Base-by-base conservation (phyloP, 2,888 invertebrate species). In the Drosophila mayaguana region DNA sequence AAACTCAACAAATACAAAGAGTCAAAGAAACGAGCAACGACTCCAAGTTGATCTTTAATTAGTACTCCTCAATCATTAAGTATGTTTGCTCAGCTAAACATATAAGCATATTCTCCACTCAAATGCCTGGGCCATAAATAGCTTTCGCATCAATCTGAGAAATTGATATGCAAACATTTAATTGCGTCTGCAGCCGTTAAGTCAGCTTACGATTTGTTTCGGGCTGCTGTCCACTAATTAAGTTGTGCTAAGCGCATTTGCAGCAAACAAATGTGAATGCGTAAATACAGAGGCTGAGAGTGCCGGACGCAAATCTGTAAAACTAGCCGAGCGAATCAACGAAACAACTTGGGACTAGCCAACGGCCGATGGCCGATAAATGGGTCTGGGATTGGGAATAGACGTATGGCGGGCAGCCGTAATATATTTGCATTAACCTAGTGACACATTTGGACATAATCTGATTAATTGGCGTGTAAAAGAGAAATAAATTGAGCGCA, bases 361-460 rank as follows among this genome's bases (percentile, higher is more conserved):
- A 55, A n/a, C 43, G 59, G 55, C 59, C 42, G 42, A 53, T 72
- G 61, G 20, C 57, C 57, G 54, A 16, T 38, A 38, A 77, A 57
- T 78, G 45, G 53, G 20, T 48, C 18, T 46, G 48, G 28, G 42
- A 50, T 25, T 45, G 56, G 51, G 34, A 32, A 60, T 56, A 28
- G 70, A 51, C 18, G 46, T 34, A 11, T 18, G 7, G 12, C 36
- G 42, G 53, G 40, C 60, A 60, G 63, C 48, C 63, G 75, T 70
- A 80, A 83, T 84, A 84, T 81, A 88, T 89, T 88, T 89, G 89
- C 84, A 88, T 85, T 85, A 85, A 89, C 84, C 89, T 72, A 85
- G 88, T 85, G 89, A 88, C 84, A 85, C 89, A 85, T 89, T 88
- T 85, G 72, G 89, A 85, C 89, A 88, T 85, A 89, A 85, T 85